Evolutionary conservation across 2,113 vertebrate genomes (phyloP), one percentile per base, ranked within the genome.

Genomic region (Hippocampus barbouri): DNA sequence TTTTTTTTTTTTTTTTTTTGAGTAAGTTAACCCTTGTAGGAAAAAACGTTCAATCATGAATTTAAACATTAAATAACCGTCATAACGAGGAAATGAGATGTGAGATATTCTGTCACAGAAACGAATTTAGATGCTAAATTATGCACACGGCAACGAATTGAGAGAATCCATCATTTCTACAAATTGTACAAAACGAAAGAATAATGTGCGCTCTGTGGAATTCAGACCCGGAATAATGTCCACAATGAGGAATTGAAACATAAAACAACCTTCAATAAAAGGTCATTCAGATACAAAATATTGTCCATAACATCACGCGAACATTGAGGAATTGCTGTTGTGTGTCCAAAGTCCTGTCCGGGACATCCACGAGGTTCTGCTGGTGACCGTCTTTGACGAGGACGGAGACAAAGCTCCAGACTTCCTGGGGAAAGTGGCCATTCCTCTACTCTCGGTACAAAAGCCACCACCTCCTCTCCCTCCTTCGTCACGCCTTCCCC

Each of bases 401-500:
- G 97, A 99, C 71, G 96, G 97, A 88, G 97, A 99, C 87, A 98
- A 98, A 80, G 91, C 95, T 12, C 97, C 97, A 8, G 97, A 99
- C 85, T 99, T 99, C 87, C 93, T 99, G 72, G 97, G 97, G 66
- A 98, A 96, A 93, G 93, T 96, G 65, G 96, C 93, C 81, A 94
- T 99, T 82, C 95, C 97, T 27, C 89, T 99, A 79, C 92, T 99
- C 9, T 96, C 94, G 12, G 97, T 98, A 93, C 64, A 25, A 47
- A 69, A 45, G 49, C 21, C 21, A 12, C 23, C 64, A 12, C 34
- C 9, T 12, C 9, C 9, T 16, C 15, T 11, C 11, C 21, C 38
- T 14, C 41, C 12, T 8, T 15, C 56, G 18, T 60, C 59, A 61
- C 59, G 15, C 59, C 75, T 70, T 70, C 81, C 79, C 72, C 71